phyloP scores from a whole-genome alignment of 2,797 vertebrate genomes.

The Centropyge bicolor region DNA sequence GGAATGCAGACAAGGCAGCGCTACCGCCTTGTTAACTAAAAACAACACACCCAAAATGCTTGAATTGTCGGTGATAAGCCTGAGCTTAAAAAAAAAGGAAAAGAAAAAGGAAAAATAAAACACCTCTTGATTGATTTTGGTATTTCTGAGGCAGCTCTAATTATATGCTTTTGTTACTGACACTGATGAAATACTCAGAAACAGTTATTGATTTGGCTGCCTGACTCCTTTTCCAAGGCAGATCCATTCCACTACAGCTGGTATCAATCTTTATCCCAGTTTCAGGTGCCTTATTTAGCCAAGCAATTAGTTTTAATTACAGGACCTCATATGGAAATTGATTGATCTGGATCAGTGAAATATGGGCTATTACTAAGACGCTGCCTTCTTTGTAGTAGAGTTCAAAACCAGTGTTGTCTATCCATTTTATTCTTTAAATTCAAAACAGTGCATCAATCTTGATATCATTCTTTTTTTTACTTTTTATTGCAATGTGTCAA shows the following conservation, averaged over 20 bases:
- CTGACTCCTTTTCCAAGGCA: slow-evolving; percentile 58
- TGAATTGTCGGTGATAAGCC: slow-evolving; percentile 55
- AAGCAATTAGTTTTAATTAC: slow-evolving; percentile 80
- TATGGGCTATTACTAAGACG: slow-evolving; percentile 24
- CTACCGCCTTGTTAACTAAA: slow-evolving; percentile 54
- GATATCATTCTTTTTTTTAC: not conserved
- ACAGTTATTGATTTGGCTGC: slow-evolving; percentile 71
- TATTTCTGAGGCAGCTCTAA: slow-evolving; percentile 73
- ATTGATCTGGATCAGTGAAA: slow-evolving; percentile 58
- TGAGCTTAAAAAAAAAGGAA: too few relatives aligned
- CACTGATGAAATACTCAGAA: slow-evolving; percentile 76
- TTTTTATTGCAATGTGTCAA: not conserved
- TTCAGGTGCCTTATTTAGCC: slow-evolving; percentile 65
- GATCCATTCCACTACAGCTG: slow-evolving; percentile 59
- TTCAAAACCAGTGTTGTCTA: slow-evolving; percentile 12
- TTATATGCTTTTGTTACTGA: slow-evolving; percentile 75
- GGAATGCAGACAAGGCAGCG: slow-evolving; percentile 33
- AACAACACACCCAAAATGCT: slow-evolving; percentile 40
- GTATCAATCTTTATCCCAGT: slow-evolving; percentile 74
- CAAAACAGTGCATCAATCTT: not conserved
- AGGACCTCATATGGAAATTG: slow-evolving; percentile 66
- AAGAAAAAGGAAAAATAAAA: slow-evolving; percentile 24
- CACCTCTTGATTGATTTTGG: slow-evolving; percentile 73
- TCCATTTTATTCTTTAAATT: not conserved
- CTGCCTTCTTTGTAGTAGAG: not conserved